Base-by-base conservation (phyloP, 2,113 vertebrate genomes). In the Anoura caudifer region DNA sequence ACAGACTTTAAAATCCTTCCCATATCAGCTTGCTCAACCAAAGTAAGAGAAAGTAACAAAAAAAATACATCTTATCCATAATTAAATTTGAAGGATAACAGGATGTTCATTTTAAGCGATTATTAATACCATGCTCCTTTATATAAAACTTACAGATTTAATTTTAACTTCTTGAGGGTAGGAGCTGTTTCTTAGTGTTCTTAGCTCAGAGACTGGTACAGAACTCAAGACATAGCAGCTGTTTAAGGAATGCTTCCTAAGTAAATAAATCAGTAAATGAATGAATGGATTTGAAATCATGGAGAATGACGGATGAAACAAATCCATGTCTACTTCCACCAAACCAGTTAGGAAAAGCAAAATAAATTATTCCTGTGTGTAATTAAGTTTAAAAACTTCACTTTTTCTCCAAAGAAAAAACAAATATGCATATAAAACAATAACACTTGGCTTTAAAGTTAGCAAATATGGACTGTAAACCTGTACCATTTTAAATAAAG, bases 1-100 rank as follows among this genome's bases (percentile, higher is more conserved):
- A 15, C 12, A 91, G 36, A 28, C 54, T 96, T 88, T 93, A 81
- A 95, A 93, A 92, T 93, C 50, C 54, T 92, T 94, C 90, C 96
- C 50, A 45, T 73, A 93, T 85, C 63, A 87, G 45, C 45, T 90
- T 36, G 12, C 14, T 33, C 50, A 93, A 52, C 19, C 38, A 87
- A 91, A 73, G 61, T 33, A 84, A 28, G 56, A 77, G 24, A 94
- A 90, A 94, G 67, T 54, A 95, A 84, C 84, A 89, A 90, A 90
- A 90, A 90, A 96, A 87, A 80, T 19, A 72, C 67, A n/a, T 69
- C 12, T 3, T 36, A 85, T 82, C 24, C 56, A 56, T 70, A 81
- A 94, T 90, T 95, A 85, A 92, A 95, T 80, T 16, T 63, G 70
- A 94, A 90, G 22, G 65, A 63, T 38, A 97, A 76, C 24, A 85